Evolutionary conservation across 2,888 invertebrate species (phyloP).

Genomic region (Pammene fasciana): DNA sequence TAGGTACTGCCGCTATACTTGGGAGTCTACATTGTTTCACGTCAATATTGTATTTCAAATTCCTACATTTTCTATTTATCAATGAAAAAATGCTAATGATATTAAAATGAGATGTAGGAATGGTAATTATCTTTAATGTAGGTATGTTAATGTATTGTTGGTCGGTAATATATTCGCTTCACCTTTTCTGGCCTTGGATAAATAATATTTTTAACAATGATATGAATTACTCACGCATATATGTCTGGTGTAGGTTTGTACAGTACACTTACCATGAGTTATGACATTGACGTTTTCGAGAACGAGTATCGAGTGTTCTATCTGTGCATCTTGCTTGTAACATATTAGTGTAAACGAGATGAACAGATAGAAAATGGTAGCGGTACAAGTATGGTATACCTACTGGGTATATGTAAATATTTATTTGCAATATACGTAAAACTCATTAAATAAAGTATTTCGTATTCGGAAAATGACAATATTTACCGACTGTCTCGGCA

Average conservation of each 20-base stretch:
- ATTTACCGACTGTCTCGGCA: too few species aligned
- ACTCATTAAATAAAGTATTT: conserved; percentile 2
- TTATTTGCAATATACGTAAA: not conserved
- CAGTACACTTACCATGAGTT: too few species aligned
- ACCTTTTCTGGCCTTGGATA: conserved; percentile 6
- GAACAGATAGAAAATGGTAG: too few species aligned
- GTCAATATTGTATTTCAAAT: not conserved
- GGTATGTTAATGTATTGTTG: not conserved
- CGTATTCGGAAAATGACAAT: too few species aligned
- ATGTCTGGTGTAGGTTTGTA: not conserved
- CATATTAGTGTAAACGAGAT: too few species aligned
- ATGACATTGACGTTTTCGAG: too few species aligned
- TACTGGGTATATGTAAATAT: too few species aligned
- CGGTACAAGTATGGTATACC: too few species aligned
- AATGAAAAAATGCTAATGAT: conserved; percentile 5
- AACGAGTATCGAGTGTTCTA: too few species aligned
- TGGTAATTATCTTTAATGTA: conserved; percentile 5
- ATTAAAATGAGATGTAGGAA: conserved; percentile 10
- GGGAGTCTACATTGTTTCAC: not conserved
- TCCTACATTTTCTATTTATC: not conserved
- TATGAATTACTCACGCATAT: not conserved
- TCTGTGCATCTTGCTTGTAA: too few species aligned
- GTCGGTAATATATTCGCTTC: conserved; percentile 1
- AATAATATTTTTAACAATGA: not conserved
- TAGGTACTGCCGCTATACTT: too few species aligned